Conservation (phyloP, 2,888 invertebrate genomes). For the Sicus ferrugineus region DNA sequence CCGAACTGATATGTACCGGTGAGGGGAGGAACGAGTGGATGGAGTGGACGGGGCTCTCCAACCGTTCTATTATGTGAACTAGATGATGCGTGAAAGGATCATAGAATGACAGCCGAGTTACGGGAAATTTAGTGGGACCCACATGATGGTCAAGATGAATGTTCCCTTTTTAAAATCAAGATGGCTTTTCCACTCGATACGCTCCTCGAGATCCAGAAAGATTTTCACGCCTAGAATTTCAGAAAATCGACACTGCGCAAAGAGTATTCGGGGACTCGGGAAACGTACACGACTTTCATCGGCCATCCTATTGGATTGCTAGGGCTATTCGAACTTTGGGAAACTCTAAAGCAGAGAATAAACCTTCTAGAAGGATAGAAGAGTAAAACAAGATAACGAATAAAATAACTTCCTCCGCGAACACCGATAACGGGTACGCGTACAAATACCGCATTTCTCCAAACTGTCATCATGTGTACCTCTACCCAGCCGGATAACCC, state of each 20-base stretch:
- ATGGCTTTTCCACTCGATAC: too few relatives aligned
- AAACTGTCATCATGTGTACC: conserved; percentile 3
- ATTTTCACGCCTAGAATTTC: conserved; percentile 9
- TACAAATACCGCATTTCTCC: conserved; percentile 24
- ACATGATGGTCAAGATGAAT: too few relatives aligned
- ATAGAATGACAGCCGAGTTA: background rate
- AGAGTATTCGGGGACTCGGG: too few relatives aligned
- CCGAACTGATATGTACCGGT: background rate
- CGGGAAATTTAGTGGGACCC: background rate
- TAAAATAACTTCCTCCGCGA: conserved; percentile 4
- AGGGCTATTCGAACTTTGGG: too few relatives aligned
- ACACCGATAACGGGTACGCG: conserved; percentile 25
- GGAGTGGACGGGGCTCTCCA: background rate
- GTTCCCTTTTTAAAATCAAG: background rate
- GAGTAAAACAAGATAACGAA: background rate
- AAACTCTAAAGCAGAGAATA: background rate
- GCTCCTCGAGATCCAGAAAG: too few relatives aligned
- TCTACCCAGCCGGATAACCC: background rate
- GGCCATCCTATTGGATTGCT: too few relatives aligned
- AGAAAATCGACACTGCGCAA: background rate
- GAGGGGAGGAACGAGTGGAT: background rate
- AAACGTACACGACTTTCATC: too few relatives aligned
- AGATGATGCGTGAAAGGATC: background rate
- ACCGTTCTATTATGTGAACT: background rate
- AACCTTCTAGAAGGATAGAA: background rate